Base-by-base conservation (phyloP, 1,140 invertebrate species). In the Sycophila sp. region DNA sequence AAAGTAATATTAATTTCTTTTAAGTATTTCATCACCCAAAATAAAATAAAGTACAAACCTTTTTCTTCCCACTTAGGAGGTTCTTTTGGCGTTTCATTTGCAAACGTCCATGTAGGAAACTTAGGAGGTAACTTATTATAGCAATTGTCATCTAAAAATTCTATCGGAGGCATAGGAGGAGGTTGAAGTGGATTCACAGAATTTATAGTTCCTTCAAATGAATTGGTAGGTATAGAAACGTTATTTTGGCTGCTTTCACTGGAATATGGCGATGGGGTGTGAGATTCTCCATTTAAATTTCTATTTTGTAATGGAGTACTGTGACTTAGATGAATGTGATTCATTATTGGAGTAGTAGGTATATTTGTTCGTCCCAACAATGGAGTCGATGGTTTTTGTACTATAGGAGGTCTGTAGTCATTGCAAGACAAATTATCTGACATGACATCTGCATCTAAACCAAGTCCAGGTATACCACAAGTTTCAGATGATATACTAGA, bases 101-200 rank as follows among this genome's bases (percentile, higher is more conserved):
- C 53, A 4, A 84, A 74, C 0, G 82, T 79, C 87, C 87, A 88
- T 0, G 86, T 86, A 0, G 87, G 86, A 69, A 88, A 87, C 71
- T 87, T 87, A 0, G 87, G 83, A 68, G 87, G 87, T 59, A 87
- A 74, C 74, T 86, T 86, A 69, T 86, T 86, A 42, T 86, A 86
- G 74, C 85, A 86, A 47, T 79, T 80, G 15, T 86, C 84, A n/a
- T 87, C 84, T 8, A 86, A 77, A 42, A 85, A 85, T 47, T 86
- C 85, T 10, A 88, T 87, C 10, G 89, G 88, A 4, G 89, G 90
- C 78, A 91, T 83, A 0, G 89, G 89, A 8, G 89, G 89, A 11
- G 89, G 89, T 51, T 87, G 84, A 62, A 88, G 71, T 36, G 88
- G 86, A 76, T 85, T 83, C 4, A 86, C 74, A 17, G 77, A 36